These are phyloP conservation scores for Pachypanchax playfairii DNA, from an alignment of 2,113 vertebrate species.

Conservation along the genomic window DNA sequence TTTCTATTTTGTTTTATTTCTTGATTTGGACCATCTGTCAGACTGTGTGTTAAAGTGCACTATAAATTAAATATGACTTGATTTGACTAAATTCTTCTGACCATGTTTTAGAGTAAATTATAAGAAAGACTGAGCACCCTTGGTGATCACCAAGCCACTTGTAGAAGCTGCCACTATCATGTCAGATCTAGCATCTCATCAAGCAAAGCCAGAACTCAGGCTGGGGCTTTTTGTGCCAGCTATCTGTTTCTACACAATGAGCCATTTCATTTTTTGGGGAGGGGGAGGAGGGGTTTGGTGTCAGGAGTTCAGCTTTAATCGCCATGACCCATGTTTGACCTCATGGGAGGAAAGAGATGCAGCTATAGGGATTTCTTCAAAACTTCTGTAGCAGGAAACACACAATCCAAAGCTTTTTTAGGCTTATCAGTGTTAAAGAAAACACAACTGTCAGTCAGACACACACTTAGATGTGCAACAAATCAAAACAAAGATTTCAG, in stretches of 20 bases:
- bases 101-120: too few species aligned
- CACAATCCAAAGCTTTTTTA: conserved; percentile 40
- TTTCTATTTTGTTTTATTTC: too few species aligned
- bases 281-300: conserved; percentile 40
- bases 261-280: conserved; percentile 58
- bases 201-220: conserved; percentile 45
- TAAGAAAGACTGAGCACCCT: conserved; percentile 61
- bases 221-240: conserved; percentile 63
- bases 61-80: too few species aligned
- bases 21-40: too few species aligned
- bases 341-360: conserved; percentile 60
- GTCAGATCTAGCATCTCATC: conserved; percentile 34
- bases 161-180: conserved; percentile 20
- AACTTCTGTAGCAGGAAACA: conserved; percentile 34
- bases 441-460: conserved; percentile 20
- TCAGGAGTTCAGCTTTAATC: conserved; percentile 77
- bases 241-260: conserved; percentile 73
- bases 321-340: conserved; percentile 69
- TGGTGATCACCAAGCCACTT: conserved; percentile 61
- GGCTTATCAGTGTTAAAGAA: conserved; percentile 52
- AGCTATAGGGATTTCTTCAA: conserved; percentile 56
- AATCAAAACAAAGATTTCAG: not conserved
- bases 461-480: conserved; percentile 3
- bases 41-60: too few species aligned
- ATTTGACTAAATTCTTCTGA: too few species aligned